These are phyloP conservation scores for Sylvia atricapilla DNA, from an alignment of 2,113 vertebrate species.

Conservation along the genomic window DNA sequence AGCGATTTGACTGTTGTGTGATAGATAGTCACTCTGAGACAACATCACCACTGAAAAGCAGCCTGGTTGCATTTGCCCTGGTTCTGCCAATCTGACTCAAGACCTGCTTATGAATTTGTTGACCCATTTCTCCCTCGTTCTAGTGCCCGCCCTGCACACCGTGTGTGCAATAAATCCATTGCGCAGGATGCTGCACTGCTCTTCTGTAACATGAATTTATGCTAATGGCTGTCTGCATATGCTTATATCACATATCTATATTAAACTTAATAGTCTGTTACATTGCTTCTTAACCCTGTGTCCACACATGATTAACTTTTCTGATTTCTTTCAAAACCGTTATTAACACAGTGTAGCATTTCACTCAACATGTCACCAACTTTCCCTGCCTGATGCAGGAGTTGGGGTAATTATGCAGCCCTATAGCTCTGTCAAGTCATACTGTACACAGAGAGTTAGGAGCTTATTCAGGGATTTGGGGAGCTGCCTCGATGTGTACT, in stretches of 20 bases:
- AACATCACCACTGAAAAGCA: constrained; percentile 27
- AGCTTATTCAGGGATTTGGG: constrained; percentile 30
- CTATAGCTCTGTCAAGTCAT: constrained; percentile 60
- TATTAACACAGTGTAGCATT: constrained; percentile 95
- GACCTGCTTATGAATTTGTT: constrained; percentile 59
- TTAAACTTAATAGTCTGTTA: constrained; percentile 99
- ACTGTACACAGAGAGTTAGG: constrained; percentile 47
- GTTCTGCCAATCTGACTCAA: constrained; percentile 66
- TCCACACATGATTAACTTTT: constrained; percentile 99
- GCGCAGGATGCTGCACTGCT: constrained; percentile 67
- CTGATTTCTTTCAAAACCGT: constrained; percentile 97
- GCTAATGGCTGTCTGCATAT: constrained; percentile 98
- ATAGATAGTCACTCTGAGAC: constrained; percentile 33
- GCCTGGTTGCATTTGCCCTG: constrained; percentile 34
- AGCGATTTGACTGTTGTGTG: neutral
- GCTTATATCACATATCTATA: constrained; percentile 99
- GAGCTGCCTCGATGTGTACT: neutral
- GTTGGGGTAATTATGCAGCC: constrained; percentile 64
- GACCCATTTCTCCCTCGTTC: constrained; percentile 64
- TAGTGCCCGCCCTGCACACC: constrained; percentile 31
- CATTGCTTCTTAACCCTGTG: constrained; percentile 99
- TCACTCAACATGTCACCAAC: constrained; percentile 90
- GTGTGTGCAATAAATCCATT: constrained; percentile 68
- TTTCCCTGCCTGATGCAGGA: constrained; percentile 79
- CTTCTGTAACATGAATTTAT: constrained; percentile 96